Percentiles rank a stretch among this genome's conserved stretches.
Conservation (phyloP, 1,140 invertebrate species). For the Monochamus saltuarius region DNA sequence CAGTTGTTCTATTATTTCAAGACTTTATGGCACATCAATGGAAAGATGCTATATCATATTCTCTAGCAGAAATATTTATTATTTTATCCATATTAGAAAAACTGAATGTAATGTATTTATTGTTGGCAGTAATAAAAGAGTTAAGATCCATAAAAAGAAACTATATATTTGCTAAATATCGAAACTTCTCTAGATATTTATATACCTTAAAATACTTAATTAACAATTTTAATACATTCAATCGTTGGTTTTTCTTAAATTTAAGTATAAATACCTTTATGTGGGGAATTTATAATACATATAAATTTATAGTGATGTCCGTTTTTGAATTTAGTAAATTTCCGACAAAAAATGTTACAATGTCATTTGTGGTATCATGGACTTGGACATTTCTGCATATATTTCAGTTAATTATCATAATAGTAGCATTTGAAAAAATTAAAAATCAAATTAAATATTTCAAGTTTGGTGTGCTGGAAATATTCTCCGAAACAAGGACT, state of each 20-base stretch:
- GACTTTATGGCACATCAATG: slow-evolving; percentile 2
- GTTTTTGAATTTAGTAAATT: slow-evolving; percentile 10
- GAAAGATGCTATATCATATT: neutral
- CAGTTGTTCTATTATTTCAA: neutral
- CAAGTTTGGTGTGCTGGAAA: neutral
- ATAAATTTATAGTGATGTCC: slow-evolving; percentile 6
- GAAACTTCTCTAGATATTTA: too few relatives aligned
- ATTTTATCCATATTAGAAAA: slow-evolving; percentile 5
- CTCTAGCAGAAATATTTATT: slow-evolving; percentile 9
- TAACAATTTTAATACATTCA: neutral
- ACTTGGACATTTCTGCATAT: slow-evolving; percentile 3
- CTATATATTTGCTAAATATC: neutral
- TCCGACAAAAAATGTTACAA: neutral
- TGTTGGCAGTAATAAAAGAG: too few relatives aligned
- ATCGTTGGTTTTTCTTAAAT: slow-evolving; percentile 1
- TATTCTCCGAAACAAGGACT: too few relatives aligned
- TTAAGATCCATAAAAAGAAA: neutral
- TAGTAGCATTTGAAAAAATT: slow-evolving; percentile 3
- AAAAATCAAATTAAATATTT: neutral
- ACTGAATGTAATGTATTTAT: neutral
- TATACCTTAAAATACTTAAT: too few relatives aligned
- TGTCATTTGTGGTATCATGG: slow-evolving; percentile 7
- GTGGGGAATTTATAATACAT: slow-evolving; percentile 8
- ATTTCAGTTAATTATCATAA: slow-evolving; percentile 3
- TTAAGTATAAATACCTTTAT: neutral